Conservation (phyloP, 2,113 vertebrate genomes). For the Meleagris gallopavo region DNA sequence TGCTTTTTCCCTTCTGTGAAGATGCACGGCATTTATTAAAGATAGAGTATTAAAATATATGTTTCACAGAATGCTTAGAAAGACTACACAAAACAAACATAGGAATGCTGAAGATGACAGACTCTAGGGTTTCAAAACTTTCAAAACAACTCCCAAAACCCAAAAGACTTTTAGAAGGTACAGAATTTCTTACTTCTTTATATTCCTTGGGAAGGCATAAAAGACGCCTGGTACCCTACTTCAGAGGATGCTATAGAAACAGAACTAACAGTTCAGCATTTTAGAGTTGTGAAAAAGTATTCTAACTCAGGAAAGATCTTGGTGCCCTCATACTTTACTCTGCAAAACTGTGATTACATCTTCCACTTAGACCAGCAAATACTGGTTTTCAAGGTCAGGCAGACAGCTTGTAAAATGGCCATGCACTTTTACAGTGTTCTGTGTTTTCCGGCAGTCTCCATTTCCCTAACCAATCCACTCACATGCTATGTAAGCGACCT, state of each 20-base stretch:
- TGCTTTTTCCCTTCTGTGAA: background rate
- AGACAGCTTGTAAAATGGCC: constrained; percentile 5
- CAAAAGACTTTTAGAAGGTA: background rate
- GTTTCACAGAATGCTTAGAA: background rate
- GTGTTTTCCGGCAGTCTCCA: background rate
- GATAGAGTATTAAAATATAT: background rate
- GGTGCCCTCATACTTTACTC: background rate
- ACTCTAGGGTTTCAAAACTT: background rate
- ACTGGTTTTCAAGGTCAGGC: constrained; percentile 14
- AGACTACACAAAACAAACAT: background rate
- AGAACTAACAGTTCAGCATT: background rate
- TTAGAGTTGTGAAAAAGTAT: background rate
- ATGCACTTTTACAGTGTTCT: background rate
- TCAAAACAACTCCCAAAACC: background rate
- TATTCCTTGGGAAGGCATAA: background rate
- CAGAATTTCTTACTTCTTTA: background rate
- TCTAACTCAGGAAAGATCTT: background rate
- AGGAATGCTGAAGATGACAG: background rate
- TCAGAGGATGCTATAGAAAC: background rate
- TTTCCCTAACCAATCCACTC: background rate
- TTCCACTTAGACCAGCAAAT: background rate
- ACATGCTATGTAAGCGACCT: background rate
- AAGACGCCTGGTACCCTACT: background rate
- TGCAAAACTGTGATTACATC: background rate
- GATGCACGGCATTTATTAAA: background rate